Evolutionary conservation across 2,888 invertebrate species (phyloP), one percentile per base, ranked within the genome.

Genomic region (Zygogramma bicolorata): DNA sequence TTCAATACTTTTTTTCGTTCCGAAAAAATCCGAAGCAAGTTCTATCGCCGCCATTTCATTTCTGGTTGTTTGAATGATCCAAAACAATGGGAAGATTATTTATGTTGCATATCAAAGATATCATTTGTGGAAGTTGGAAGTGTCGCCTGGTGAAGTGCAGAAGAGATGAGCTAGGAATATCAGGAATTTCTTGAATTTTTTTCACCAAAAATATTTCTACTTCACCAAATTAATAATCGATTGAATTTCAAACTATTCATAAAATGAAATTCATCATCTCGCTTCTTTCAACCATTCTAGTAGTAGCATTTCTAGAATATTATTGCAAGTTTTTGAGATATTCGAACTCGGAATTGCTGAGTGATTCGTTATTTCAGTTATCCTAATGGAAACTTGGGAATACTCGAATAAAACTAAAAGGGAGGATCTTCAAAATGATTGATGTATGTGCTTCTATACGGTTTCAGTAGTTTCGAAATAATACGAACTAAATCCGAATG

Each of bases 311-410:
- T 7, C 1, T n/a, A 46, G 15, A 4, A 27, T 22, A 53, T 22
- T 8, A 53, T 53, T 27, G 25, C 53, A 53, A 25, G 13, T 53
- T 13, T n/a, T 53, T 13, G 53, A 1, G 5, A 6, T 53, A 53
- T 53, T 53, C 25, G n/a, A 53, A 53, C 53, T 22, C 53, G 25
- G 25, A 53, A 22, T 25, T 25, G 53, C n/a, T 27, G 53, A 53
- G 2, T 53, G n/a, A 27, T 53, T 22, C 27, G 25, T 53, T 25
- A 22, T 25, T 53, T 27, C 27, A n/a, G 27, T 53, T 53, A 53
- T 53, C 53, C 53, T 27, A 53, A 53, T 53, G 53, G 27, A 53
- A 53, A 53, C 53, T 53, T 53, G 53, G 25, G 53, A 53, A 27
- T 27, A 25, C n/a, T 53, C 7, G 13, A 25, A 53, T 27, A 27